Evolutionary conservation across 2,113 vertebrate species (phyloP).

Genomic region (Entelurus aequoreus): DNA sequence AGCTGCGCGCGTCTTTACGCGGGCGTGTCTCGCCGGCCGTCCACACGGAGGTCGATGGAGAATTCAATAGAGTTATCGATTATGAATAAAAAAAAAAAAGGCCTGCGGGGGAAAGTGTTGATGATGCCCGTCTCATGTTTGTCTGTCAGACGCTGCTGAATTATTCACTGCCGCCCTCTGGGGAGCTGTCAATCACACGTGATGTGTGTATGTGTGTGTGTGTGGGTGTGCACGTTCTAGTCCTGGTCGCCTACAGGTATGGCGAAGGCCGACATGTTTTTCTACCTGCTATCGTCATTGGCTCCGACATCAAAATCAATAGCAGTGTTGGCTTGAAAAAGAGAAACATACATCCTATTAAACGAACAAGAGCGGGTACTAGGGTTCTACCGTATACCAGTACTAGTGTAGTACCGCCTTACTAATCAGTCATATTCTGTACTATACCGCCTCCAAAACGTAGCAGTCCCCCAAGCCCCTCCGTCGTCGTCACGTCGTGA

Average conservation of each 20-base stretch:
- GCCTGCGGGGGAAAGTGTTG: conserved; percentile 40
- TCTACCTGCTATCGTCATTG: neutral
- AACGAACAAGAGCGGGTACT: too few relatives aligned
- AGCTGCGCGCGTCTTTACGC: conserved; percentile 21
- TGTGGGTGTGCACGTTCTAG: neutral
- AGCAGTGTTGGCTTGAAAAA: too few relatives aligned
- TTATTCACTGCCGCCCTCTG: conserved; percentile 53
- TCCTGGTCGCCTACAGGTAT: neutral
- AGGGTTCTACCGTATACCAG: too few relatives aligned
- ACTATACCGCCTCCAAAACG: too few relatives aligned
- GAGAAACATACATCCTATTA: too few relatives aligned
- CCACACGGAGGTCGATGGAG: conserved; percentile 34
- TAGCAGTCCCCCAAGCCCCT: too few relatives aligned
- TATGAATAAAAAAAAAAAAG: conserved; percentile 38
- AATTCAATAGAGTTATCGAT: conserved; percentile 57
- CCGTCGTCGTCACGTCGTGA: too few relatives aligned
- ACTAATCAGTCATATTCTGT: too few relatives aligned
- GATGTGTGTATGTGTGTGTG: conserved; percentile 1
- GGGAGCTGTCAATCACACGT: conserved; percentile 58
- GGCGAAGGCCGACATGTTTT: neutral
- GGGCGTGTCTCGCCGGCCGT: conserved; percentile 11
- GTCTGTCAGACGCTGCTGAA: conserved; percentile 49
- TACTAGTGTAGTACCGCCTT: too few relatives aligned
- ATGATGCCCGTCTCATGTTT: conserved; percentile 39
- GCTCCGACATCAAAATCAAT: too few relatives aligned